phyloP scores from a whole-genome alignment of 2,797 vertebrate genomes.

The Leptodactylus fallax region DNA sequence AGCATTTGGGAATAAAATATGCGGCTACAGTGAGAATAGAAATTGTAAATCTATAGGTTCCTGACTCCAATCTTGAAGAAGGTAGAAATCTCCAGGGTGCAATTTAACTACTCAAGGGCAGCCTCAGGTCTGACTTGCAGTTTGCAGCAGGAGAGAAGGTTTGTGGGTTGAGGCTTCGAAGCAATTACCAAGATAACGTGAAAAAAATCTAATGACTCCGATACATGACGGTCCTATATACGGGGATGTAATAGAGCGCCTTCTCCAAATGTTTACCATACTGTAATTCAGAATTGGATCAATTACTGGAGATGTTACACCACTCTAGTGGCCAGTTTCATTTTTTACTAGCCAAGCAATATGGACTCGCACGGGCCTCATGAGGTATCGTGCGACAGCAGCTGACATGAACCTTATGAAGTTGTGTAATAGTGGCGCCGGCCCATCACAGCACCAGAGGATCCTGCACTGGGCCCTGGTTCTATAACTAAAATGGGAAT shows the following conservation, averaged over 20 bases:
- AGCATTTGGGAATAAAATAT: not conserved
- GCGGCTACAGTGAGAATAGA: not conserved
- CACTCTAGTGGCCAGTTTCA: not conserved
- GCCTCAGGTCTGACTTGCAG: constrained; percentile 2
- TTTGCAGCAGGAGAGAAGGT: not conserved
- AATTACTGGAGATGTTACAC: not conserved
- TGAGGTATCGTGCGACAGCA: not conserved
- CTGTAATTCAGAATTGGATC: not conserved
- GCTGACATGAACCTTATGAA: not conserved
- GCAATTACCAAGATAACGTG: not conserved
- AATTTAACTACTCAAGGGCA: constrained; percentile 21
- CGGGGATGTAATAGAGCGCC: not conserved
- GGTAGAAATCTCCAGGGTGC: constrained; percentile 32
- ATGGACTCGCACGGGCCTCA: not conserved
- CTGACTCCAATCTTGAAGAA: constrained; percentile 3
- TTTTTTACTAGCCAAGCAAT: not conserved
- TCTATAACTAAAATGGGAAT: not conserved
- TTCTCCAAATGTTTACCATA: not conserved
- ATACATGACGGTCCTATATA: not conserved
- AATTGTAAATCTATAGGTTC: constrained; percentile 30
- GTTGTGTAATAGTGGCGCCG: not conserved
- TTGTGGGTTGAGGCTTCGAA: not conserved
- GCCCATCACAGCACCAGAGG: not conserved
- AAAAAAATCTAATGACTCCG: not conserved
- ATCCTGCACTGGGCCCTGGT: not conserved